Conservation (phyloP, 2,888 invertebrate genomes). For the Neria commutata region DNA sequence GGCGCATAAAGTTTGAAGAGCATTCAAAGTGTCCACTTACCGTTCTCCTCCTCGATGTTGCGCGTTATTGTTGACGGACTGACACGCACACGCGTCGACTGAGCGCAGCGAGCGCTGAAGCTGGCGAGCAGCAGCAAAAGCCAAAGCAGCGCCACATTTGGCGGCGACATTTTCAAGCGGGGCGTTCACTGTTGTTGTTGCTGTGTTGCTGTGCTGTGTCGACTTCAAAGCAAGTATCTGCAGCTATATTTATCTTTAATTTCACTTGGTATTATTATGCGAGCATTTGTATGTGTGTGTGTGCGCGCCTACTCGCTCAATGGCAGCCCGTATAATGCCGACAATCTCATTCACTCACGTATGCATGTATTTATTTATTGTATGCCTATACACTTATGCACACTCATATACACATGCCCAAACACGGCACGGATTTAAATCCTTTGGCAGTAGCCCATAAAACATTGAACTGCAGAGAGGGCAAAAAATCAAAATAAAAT, state of each 20-base stretch:
- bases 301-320: neutral
- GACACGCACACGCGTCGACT: slow-evolving; percentile 47
- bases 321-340: neutral
- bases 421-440: no score
- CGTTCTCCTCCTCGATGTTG: slow-evolving; percentile 61
- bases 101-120: slow-evolving; percentile 39
- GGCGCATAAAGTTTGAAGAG: no score
- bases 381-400: neutral
- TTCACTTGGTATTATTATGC: neutral
- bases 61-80: slow-evolving; percentile 56
- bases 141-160: slow-evolving; percentile 22
- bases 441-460: no score
- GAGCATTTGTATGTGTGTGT: slow-evolving; percentile 1
- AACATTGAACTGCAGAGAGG: no score
- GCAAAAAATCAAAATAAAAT: no score
- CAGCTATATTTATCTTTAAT: no score
- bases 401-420: no score
- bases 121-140: slow-evolving; percentile 32
- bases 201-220: neutral
- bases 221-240: neutral
- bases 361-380: neutral
- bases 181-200: slow-evolving; percentile 8
- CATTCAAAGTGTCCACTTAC: no score
- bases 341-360: neutral
- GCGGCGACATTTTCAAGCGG: slow-evolving; percentile 12